A percentile compares a stretch with the other conserved stretches of the same genome.
phyloP scores from a whole-genome alignment of 2,113 vertebrate genomes.

The Cyprinodon tularosa region DNA sequence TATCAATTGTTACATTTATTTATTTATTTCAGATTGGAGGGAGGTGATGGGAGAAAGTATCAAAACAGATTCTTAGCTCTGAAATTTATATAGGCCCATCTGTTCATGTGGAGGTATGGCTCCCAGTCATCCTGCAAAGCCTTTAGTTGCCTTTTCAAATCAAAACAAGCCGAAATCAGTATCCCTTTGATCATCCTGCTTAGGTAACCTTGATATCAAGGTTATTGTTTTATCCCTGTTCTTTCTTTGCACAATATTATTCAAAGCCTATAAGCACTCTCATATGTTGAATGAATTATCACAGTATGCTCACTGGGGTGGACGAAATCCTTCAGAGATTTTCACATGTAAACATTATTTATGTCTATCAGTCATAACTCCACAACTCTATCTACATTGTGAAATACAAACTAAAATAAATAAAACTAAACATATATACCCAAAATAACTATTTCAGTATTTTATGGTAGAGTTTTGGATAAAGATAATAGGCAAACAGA shows the following conservation, averaged over 20 bases:
- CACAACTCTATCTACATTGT: background rate
- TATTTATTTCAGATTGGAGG: conserved; percentile 48
- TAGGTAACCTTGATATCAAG: conserved; percentile 56
- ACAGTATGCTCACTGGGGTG: background rate
- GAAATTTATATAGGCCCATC: conserved; percentile 47
- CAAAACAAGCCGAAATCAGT: conserved; percentile 33
- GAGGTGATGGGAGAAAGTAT: conserved; percentile 26
- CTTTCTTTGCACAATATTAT: conserved; percentile 35
- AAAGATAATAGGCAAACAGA: no score
- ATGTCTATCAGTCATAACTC: background rate
- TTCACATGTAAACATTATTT: conserved; percentile 13
- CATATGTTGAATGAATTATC: conserved; percentile 15
- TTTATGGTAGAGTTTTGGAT: no score
- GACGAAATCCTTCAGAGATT: conserved; percentile 12
- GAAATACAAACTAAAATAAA: no score
- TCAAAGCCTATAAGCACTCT: conserved; percentile 20
- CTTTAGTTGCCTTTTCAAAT: conserved; percentile 35
- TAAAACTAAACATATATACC: no score
- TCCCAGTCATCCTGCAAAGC: conserved; percentile 62
- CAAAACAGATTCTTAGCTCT: conserved; percentile 34
- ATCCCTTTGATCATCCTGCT: conserved; percentile 49
- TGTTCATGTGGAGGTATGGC: conserved; percentile 9
- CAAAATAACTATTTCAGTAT: no score
- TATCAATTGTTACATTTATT: conserved; percentile 69
- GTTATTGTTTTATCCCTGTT: conserved; percentile 34